Evolutionary conservation across 1,140 invertebrate species (phyloP), one percentile per base, ranked within the genome.

Genomic region (Globodera rostochiensis): DNA sequence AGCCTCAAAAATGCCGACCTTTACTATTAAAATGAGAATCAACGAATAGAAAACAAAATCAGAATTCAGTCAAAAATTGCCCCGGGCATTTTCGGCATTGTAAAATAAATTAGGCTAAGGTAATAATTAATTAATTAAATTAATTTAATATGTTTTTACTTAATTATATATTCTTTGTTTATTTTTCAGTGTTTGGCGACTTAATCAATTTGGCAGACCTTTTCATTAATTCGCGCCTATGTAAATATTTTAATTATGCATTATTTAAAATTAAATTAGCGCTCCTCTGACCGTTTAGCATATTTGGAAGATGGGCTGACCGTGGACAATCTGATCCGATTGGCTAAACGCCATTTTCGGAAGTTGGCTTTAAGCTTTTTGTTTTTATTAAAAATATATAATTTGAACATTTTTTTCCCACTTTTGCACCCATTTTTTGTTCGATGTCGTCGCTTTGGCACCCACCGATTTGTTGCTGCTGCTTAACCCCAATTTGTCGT

Each of bases 281-380:
- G 25, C 21, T 36, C 13, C 50, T 46, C 57, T 49, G 73, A n/a
- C 45, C 50, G 0, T 82, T 70, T 46, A 82, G 81, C 82, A 1
- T 73, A 82, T n/a, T 85, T 85, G 80, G 84, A 85, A 25, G 86
- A 85, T 50, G 84, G 84, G 25, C 46, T 85, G 25, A 49, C 21
- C 6, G 74, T 85, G 36, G 60, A 47, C 13, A 53, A 79, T 11
- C 86, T 71, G 71, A 84, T 50, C 25, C 77, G 78, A 11, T 69
- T 87, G 45, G 73, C 57, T 19, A 87, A 87, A 78, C 67, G 76
- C 50, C 87, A 85, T 77, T 25, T 85, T n/a, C 77, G 71, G 70
- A 85, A 83, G 83, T 84, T 15, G 36, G 36, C 36, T 36, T 36
- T 36, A 36, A 36, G 36, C 36, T 13, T 64, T 15, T 47, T 11